Evolutionary conservation across 2,888 invertebrate genomes (phyloP).

Genomic region (Meandrusa payeni): DNA sequence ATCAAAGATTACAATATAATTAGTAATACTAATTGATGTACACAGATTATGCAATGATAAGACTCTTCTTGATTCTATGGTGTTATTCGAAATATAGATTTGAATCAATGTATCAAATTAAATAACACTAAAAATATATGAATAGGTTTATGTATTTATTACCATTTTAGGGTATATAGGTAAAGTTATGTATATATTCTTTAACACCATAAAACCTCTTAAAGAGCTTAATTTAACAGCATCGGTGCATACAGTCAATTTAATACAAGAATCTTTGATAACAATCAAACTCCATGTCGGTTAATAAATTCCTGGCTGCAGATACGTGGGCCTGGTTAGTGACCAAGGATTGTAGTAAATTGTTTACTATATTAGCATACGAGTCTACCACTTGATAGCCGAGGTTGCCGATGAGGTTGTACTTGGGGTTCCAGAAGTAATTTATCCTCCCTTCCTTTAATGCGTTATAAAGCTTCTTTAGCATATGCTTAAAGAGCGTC

Average conservation of each 20-base stretch:
- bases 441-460: conserved; percentile 46
- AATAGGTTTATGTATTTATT: too few relatives aligned
- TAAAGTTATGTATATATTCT: too few relatives aligned
- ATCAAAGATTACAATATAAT: too few relatives aligned
- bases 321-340: conserved; percentile 39
- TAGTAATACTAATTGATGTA: too few relatives aligned
- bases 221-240: too few relatives aligned
- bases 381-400: conserved; percentile 30
- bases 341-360: conserved; percentile 42
- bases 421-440: conserved; percentile 71
- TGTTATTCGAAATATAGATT: too few relatives aligned
- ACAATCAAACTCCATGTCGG: conserved; percentile 42
- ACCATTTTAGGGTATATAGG: too few relatives aligned
- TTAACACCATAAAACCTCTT: too few relatives aligned
- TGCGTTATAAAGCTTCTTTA: conserved; percentile 52
- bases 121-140: too few relatives aligned
- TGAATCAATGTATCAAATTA: too few relatives aligned
- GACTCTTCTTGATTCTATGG: too few relatives aligned
- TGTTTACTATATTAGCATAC: conserved; percentile 44
- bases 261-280: conserved; percentile 8
- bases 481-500: conserved; percentile 58
- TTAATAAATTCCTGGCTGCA: conserved; percentile 52
- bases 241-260: background rate
- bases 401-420: conserved; percentile 62
- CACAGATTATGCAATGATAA: too few relatives aligned